A percentile compares a stretch with the other conserved stretches of the same genome.
These are phyloP conservation scores for Tyria jacobaeae DNA, from an alignment of 2,888 invertebrate genomes.

Conservation along the genomic window DNA sequence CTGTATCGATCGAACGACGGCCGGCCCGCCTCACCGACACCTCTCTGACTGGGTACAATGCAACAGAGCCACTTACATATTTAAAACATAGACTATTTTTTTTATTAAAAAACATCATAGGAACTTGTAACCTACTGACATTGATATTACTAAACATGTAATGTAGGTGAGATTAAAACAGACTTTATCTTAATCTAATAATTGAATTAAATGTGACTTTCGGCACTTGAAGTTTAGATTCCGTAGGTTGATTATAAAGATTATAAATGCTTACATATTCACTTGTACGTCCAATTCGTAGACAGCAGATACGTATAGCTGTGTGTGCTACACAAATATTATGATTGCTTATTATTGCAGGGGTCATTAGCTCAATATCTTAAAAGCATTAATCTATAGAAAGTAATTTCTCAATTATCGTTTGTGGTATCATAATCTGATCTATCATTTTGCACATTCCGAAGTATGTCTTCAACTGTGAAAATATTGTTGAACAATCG, in stretches of 20 bases:
- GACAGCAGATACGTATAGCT: slow-evolving; percentile 11
- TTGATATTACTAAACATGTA: too few relatives aligned
- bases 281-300: background rate
- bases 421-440: background rate
- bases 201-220: slow-evolving; percentile 2
- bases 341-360: background rate
- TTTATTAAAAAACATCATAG: slow-evolving; percentile 7
- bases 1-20: slow-evolving; percentile 63
- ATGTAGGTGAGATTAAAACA: slow-evolving; percentile 24
- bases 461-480: slow-evolving; percentile 9
- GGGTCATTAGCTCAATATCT: background rate
- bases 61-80: slow-evolving; percentile 45
- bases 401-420: background rate
- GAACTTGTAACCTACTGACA: slow-evolving; percentile 37
- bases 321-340: slow-evolving; percentile 11
- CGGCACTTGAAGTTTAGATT: slow-evolving; percentile 12
- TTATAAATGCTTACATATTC: background rate
- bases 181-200: slow-evolving; percentile 27
- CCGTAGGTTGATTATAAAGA: background rate
- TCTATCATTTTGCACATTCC: background rate
- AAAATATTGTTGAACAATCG: slow-evolving; percentile 31
- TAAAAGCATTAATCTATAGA: slow-evolving; percentile 3
- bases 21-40: slow-evolving; percentile 61
- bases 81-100: slow-evolving; percentile 22
- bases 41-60: slow-evolving; percentile 58